These are phyloP conservation scores for Haemorhous mexicanus DNA, from an alignment of 2,113 vertebrate genomes.

Conservation along the genomic window DNA sequence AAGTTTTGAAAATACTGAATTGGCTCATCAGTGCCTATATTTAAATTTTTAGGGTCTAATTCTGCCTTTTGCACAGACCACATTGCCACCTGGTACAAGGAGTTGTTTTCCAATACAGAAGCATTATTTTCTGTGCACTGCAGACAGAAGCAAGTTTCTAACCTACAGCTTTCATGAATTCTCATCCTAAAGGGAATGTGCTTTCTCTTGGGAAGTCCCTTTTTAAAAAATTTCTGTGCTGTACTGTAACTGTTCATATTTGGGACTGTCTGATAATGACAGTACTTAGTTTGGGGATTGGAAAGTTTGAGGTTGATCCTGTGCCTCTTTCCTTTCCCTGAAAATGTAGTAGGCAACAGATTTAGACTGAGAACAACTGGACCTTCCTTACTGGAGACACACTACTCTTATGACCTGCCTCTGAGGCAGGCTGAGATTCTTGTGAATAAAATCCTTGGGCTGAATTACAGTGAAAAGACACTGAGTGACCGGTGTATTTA, in stretches of 20 bases:
- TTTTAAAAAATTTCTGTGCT: neutral
- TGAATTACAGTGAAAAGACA: neutral
- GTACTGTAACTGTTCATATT: neutral
- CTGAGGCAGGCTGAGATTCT: neutral
- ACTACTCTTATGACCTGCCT: neutral
- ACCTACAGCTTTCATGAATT: neutral
- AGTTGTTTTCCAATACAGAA: neutral
- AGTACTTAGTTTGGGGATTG: neutral
- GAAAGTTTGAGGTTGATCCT: neutral
- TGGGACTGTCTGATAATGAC: neutral
- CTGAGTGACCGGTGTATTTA: neutral
- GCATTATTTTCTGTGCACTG: fast-evolving
- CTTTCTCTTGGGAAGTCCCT: neutral
- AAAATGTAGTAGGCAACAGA: neutral
- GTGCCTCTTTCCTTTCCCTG: neutral
- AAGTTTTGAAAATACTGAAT: neutral
- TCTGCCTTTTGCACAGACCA: neutral
- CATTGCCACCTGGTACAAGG: fast-evolving
- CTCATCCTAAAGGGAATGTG: neutral
- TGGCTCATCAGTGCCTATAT: neutral
- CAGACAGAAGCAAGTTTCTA: neutral
- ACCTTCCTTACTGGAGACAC: neutral
- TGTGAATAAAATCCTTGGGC: neutral
- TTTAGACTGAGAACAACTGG: neutral
- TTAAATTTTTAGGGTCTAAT: neutral